These are phyloP conservation scores for Thymelicus acteon DNA, from an alignment of 2,888 invertebrate species.

Conservation along the genomic window DNA sequence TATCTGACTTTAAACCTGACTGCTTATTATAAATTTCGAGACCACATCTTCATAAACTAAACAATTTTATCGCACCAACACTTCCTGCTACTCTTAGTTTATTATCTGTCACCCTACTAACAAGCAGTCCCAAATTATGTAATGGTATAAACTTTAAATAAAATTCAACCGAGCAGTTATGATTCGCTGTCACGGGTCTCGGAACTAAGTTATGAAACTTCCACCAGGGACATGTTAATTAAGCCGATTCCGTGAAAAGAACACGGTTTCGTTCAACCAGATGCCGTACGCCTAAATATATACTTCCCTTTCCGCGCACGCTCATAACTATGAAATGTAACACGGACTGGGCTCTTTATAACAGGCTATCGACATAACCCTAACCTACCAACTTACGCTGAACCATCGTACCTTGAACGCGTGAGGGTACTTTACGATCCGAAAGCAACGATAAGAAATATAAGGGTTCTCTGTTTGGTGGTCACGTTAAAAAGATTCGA, in stretches of 20 bases:
- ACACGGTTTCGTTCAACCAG: slow-evolving; percentile 66
- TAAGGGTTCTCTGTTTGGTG: slow-evolving; percentile 62
- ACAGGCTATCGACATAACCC: slow-evolving; percentile 74
- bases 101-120: slow-evolving; percentile 46
- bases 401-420: slow-evolving; percentile 55
- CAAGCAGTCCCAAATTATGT: slow-evolving; percentile 46
- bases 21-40: slow-evolving; percentile 32
- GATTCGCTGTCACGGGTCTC: slow-evolving; percentile 62
- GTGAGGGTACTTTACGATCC: slow-evolving; percentile 53
- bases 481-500: slow-evolving; percentile 73
- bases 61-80: slow-evolving; percentile 45
- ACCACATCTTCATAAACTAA: slow-evolving; percentile 45
- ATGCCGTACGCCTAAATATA: slow-evolving; percentile 80
- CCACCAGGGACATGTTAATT: slow-evolving; percentile 76
- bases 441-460: slow-evolving; percentile 58
- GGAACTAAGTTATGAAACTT: slow-evolving; percentile 66
- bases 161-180: slow-evolving; percentile 55
- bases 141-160: slow-evolving; percentile 39
- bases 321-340: slow-evolving; percentile 81
- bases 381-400: slow-evolving; percentile 61
- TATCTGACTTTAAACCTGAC: slow-evolving; percentile 11
- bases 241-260: slow-evolving; percentile 78
- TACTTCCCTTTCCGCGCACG: slow-evolving; percentile 79
- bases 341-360: slow-evolving; percentile 71
- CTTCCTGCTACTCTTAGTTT: slow-evolving; percentile 48